These are phyloP conservation scores for Conistra vaccinii DNA, from an alignment of 2,888 invertebrate genomes.

Conservation along the genomic window DNA sequence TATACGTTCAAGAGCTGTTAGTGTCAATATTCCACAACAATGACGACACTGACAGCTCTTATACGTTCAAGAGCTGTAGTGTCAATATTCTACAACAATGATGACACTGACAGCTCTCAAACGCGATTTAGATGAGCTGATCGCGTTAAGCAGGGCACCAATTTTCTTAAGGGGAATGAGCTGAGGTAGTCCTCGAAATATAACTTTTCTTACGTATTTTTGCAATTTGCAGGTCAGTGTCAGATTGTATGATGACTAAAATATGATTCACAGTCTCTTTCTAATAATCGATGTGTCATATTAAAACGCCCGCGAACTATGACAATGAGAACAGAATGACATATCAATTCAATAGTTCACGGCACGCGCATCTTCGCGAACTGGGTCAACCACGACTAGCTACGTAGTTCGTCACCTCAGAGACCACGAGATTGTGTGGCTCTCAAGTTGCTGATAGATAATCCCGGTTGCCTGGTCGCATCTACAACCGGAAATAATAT, in stretches of 20 bases:
- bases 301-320: neutral
- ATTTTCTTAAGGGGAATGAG: no score
- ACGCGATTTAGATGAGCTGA: no score
- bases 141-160: neutral
- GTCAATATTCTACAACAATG: neutral
- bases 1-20: neutral
- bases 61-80: neutral
- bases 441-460: conserved; percentile 30
- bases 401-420: conserved; percentile 9
- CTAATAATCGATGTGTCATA: no score
- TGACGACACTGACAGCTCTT: no score
- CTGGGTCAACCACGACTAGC: conserved; percentile 25
- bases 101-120: neutral
- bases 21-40: neutral
- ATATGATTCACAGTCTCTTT: no score
- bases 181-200: no score
- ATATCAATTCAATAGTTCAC: conserved; percentile 5
- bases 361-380: neutral
- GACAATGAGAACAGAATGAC: neutral
- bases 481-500: conserved; percentile 42
- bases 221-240: no score
- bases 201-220: no score
- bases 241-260: no score
- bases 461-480: conserved; percentile 3
- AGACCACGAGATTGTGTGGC: conserved; percentile 21